These are phyloP conservation scores for Danaus melanippus DNA, from an alignment of 1,140 invertebrate species.

Conservation along the genomic window DNA sequence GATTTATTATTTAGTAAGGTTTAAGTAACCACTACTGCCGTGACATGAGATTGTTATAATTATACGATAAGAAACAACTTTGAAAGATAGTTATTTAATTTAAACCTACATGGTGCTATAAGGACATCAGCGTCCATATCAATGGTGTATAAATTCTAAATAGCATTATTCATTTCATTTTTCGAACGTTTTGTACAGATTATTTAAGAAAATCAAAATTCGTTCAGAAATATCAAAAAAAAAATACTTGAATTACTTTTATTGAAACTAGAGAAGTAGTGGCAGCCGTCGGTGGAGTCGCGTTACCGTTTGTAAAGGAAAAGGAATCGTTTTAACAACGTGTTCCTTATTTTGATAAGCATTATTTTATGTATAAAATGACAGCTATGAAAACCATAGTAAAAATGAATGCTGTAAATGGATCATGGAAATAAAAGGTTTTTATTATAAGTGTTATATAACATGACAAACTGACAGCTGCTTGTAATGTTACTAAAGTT, in stretches of 20 bases:
- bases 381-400: no score
- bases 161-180: no score
- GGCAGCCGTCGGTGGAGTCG: constrained; percentile 66
- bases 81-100: neutral
- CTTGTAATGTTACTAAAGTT: constrained; percentile 20
- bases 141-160: no score
- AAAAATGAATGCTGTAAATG: constrained; percentile 24
- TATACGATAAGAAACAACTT: constrained; percentile 3
- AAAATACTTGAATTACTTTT: constrained; percentile 11
- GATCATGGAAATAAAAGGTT: no score
- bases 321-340: no score
- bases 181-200: no score
- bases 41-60: constrained; percentile 3
- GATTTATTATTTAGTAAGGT: constrained; percentile 4
- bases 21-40: neutral
- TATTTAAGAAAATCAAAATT: no score
- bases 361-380: no score
- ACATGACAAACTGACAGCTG: constrained; percentile 49
- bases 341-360: no score
- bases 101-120: no score
- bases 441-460: constrained; percentile 3
- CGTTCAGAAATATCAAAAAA: no score
- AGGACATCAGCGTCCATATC: no score
- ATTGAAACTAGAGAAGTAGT: constrained; percentile 37
- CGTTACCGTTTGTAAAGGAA: constrained; percentile 50